Conservation (phyloP, 53 echinoderm and acorn worm species). For the Luidia sarsii region DNA sequence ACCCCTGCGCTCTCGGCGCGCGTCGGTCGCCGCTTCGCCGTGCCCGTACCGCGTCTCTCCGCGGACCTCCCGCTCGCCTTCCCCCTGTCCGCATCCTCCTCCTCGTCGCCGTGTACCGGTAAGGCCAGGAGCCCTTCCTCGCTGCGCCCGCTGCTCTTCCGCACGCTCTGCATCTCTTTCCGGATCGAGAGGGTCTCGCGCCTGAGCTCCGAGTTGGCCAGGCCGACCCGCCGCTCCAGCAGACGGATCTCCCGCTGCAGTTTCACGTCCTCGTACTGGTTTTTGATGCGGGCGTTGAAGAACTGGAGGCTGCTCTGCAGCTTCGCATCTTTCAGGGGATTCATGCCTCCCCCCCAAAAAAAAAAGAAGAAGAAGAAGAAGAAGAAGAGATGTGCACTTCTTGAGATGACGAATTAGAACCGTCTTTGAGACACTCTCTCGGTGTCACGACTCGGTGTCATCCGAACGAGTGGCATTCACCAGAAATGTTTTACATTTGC, state of each 20-base stretch:
- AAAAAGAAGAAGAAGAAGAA: no score
- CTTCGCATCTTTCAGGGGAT: constrained; percentile 9
- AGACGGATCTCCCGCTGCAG: constrained; percentile 53
- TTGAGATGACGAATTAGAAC: no score
- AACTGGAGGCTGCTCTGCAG: constrained; percentile 48
- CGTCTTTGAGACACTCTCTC: no score
- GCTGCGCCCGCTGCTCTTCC: constrained; percentile 64
- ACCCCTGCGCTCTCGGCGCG: constrained; percentile 13
- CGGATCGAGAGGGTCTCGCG: neutral
- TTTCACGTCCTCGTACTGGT: constrained; percentile 67
- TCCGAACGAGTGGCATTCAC: no score
- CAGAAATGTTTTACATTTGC: no score
- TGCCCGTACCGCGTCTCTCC: neutral
- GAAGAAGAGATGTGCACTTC: no score
- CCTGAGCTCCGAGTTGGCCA: constrained; percentile 27
- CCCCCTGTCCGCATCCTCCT: neutral
- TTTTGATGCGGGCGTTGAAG: constrained; percentile 73
- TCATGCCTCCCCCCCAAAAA: no score
- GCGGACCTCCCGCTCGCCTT: neutral
- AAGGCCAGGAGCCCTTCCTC: constrained; percentile 14
- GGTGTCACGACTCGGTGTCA: no score
- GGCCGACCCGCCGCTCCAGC: constrained; percentile 60
- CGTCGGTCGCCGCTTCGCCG: neutral
- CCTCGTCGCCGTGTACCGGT: no score
- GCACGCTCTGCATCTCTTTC: constrained; percentile 35